A percentile compares a stretch with the other conserved stretches of the same genome.
Evolutionary conservation across 2,113 vertebrate genomes (phyloP).

Genomic region (Puntigrus tetrazona): DNA sequence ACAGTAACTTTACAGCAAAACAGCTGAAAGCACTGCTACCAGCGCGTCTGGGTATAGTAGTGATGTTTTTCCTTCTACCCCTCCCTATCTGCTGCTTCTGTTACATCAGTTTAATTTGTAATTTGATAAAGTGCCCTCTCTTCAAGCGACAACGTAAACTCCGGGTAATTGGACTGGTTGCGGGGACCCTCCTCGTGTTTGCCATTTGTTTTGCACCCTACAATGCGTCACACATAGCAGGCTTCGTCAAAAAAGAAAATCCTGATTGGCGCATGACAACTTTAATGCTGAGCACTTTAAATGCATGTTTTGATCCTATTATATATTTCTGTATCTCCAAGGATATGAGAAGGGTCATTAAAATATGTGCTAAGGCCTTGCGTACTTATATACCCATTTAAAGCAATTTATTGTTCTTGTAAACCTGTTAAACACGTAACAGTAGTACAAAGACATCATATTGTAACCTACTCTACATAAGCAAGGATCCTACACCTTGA

Average conservation of each 20-base stretch:
- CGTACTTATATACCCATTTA: neutral
- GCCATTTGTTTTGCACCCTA: constrained; percentile 62
- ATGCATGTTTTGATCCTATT: constrained; percentile 67
- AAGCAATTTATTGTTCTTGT: neutral
- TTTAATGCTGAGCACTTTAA: constrained; percentile 61
- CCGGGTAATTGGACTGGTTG: constrained; percentile 40
- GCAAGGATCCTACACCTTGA: too few species aligned
- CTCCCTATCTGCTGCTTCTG: constrained; percentile 54
- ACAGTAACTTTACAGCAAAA: constrained; percentile 5
- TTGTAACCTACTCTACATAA: too few species aligned
- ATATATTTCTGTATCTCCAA: constrained; percentile 72
- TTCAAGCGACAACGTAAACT: constrained; percentile 25
- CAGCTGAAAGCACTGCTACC: constrained; percentile 44
- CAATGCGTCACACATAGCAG: constrained; percentile 64
- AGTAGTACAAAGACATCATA: too few species aligned
- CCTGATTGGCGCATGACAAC: neutral
- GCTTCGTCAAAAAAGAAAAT: constrained; percentile 50
- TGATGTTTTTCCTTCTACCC: constrained; percentile 45
- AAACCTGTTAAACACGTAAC: neutral
- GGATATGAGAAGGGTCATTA: constrained; percentile 52
- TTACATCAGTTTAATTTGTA: constrained; percentile 49
- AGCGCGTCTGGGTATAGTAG: constrained; percentile 18
- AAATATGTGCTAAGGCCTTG: neutral
- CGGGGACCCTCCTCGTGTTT: constrained; percentile 45
- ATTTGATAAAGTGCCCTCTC: constrained; percentile 17